These are phyloP conservation scores for Scolopax rusticola DNA, from an alignment of 2,797 vertebrate genomes.

Conservation along the genomic window DNA sequence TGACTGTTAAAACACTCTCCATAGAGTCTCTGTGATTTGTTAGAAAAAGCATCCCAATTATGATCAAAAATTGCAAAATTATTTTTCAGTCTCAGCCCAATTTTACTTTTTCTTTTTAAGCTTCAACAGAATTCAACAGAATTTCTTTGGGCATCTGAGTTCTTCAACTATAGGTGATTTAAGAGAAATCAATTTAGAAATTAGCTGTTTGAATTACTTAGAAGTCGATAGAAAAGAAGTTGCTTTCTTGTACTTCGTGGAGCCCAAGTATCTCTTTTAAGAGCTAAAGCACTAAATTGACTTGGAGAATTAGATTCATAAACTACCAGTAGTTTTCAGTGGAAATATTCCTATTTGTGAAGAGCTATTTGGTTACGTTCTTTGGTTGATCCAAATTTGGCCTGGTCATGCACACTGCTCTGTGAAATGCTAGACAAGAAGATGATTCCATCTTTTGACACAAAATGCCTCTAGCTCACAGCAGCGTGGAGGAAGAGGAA, in stretches of 20 bases:
- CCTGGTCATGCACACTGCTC: neutral
- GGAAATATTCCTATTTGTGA: neutral
- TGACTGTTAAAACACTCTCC: neutral
- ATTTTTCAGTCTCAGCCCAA: neutral
- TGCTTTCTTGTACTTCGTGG: neutral
- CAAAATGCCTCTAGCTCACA: neutral
- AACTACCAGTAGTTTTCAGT: neutral
- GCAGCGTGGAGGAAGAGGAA: neutral
- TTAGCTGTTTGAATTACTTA: neutral
- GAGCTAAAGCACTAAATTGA: neutral
- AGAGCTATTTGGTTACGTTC: neutral
- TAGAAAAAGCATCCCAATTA: neutral
- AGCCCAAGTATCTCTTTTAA: neutral
- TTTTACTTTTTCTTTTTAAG: neutral
- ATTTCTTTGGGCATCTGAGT: neutral
- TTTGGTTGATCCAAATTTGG: neutral
- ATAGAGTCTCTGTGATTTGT: neutral
- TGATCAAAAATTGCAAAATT: neutral
- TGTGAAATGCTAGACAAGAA: neutral
- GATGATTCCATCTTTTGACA: neutral
- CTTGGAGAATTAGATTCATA: neutral
- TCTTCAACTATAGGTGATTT: neutral
- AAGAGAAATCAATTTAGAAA: conserved; percentile 9
- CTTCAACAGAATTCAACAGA: neutral
- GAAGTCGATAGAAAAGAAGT: neutral